Percentiles rank a stretch among this genome's conserved stretches.
Conservation (phyloP, 2,113 vertebrate species). For the Apodemus sylvaticus region DNA sequence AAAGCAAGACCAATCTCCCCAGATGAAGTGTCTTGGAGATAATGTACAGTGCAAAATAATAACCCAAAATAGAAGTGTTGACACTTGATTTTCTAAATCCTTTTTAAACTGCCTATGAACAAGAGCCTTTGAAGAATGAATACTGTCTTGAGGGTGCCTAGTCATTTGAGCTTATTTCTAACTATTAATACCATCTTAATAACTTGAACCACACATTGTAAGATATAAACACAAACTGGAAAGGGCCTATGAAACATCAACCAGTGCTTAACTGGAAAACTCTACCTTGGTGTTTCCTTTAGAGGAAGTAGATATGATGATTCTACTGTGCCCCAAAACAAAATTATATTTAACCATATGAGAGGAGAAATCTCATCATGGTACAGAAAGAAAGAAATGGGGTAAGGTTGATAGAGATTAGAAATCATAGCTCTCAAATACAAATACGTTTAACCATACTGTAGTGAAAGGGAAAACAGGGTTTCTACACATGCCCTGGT, state of each 20-base stretch:
- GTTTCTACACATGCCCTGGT: not conserved
- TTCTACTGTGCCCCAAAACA: not conserved
- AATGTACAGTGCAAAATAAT: not conserved
- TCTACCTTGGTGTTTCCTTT: not conserved
- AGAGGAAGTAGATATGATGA: not conserved
- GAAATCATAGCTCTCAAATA: not conserved
- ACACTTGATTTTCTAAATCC: not conserved
- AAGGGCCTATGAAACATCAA: not conserved
- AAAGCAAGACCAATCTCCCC: fast-evolving
- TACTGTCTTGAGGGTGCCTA: not conserved
- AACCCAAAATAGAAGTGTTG: not conserved
- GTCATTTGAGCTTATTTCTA: not conserved
- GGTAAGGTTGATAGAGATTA: not conserved
- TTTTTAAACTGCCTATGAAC: not conserved
- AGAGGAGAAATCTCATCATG: not conserved
- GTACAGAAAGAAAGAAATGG: not conserved
- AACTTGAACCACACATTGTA: fast-evolving
- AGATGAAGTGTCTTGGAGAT: not conserved
- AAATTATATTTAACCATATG: not conserved
- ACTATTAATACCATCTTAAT: not conserved
- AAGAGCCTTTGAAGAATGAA: not conserved
- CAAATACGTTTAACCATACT: not conserved
- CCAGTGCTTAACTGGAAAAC: not conserved
- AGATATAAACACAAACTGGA: not conserved
- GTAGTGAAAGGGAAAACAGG: not conserved